Percentiles rank a stretch among this genome's conserved stretches.
Evolutionary conservation across 37 sponge, comb jelly and placozoan genomes (phyloP).

Genomic region (Cladorhizidae sp.): DNA sequence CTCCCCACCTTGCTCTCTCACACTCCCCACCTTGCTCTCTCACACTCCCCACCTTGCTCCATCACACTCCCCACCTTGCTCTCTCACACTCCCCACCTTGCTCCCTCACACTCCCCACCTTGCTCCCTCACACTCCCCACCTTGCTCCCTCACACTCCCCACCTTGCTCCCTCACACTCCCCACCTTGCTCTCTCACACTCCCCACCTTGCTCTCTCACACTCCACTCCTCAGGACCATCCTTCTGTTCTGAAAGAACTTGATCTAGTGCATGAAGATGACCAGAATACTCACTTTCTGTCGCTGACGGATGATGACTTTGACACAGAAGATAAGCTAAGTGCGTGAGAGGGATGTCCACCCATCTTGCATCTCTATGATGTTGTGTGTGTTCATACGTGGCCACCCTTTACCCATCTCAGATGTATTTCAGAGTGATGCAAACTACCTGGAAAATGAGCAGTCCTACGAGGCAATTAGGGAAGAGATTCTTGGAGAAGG

Average conservation of each 20-base stretch:
- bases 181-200: no score
- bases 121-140: no score
- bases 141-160: no score
- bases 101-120: no score
- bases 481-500: constrained; percentile 76
- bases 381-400: not conserved
- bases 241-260: constrained; percentile 74
- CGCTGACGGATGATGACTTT: constrained; percentile 77
- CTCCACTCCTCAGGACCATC: constrained; percentile 79
- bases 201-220: no score
- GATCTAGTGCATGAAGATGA: constrained; percentile 95
- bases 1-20: no score
- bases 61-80: no score
- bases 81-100: no score
- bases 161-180: no score
- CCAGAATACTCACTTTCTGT: constrained; percentile 94
- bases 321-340: constrained; percentile 76
- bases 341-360: not conserved
- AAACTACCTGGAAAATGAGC: constrained; percentile 83
- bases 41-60: no score
- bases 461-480: constrained; percentile 80
- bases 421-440: constrained; percentile 94
- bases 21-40: no score
- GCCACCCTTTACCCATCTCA: constrained; percentile 1
- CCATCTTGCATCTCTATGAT: not conserved